Evolutionary conservation across 2,888 invertebrate species (phyloP).

Genomic region (Tenodera sinensis): DNA sequence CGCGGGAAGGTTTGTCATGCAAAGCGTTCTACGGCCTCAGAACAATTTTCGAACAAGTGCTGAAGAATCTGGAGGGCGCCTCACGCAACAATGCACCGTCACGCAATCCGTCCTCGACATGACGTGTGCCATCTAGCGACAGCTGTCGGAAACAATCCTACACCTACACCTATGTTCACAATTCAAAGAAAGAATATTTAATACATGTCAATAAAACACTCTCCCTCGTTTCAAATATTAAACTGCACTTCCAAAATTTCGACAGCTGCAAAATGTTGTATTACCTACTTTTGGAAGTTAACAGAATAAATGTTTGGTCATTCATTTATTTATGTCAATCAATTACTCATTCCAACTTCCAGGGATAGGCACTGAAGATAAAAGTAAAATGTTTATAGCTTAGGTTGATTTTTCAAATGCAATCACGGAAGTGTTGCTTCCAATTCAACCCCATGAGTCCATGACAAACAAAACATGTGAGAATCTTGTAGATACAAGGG

Average conservation of each 20-base stretch:
- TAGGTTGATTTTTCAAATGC: too few species aligned
- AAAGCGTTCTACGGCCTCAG: not conserved
- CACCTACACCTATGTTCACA: not conserved
- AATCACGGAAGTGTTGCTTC: too few species aligned
- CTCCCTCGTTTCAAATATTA: not conserved
- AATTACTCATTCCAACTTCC: too few species aligned
- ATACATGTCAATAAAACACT: not conserved
- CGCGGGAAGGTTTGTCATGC: constrained; percentile 17
- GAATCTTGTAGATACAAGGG: too few species aligned
- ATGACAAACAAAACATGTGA: too few species aligned
- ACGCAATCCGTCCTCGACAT: not conserved
- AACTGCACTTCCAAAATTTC: not conserved
- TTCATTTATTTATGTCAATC: too few species aligned
- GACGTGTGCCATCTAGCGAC: not conserved
- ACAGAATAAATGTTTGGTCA: too few species aligned
- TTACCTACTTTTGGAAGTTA: too few species aligned
- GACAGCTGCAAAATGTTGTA: not conserved
- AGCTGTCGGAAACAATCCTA: too few species aligned
- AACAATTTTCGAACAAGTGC: constrained; percentile 13
- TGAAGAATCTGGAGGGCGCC: constrained; percentile 13
- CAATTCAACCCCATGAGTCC: too few species aligned
- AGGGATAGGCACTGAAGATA: too few species aligned
- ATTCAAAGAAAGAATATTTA: not conserved
- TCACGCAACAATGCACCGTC: constrained; percentile 5
- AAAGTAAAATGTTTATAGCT: too few species aligned